Conservation (phyloP, 2,113 vertebrate genomes). For the Condylura cristata region DNA sequence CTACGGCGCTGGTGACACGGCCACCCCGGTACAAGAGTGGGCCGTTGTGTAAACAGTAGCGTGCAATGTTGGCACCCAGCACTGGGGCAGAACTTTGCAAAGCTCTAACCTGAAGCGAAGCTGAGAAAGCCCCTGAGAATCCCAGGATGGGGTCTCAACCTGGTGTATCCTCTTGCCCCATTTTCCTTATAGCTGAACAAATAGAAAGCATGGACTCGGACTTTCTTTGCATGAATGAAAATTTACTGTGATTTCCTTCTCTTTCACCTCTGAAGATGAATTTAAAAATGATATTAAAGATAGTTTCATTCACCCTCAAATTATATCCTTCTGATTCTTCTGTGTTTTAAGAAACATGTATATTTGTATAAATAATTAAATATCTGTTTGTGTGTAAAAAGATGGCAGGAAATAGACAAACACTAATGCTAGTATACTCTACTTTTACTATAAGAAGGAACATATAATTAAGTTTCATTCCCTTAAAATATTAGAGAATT, state of each 20-base stretch:
- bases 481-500: constrained; percentile 57
- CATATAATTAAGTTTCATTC: constrained; percentile 60
- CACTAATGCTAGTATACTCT: constrained; percentile 26
- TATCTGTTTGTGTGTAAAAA: background rate
- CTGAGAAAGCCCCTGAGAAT: background rate
- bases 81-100: background rate
- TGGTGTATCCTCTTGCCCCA: background rate
- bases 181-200: background rate
- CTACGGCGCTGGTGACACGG: rapidly evolving
- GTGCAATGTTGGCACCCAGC: rapidly evolving
- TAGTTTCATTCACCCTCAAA: background rate
- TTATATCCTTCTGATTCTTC: background rate
- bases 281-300: background rate
- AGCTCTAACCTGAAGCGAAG: background rate
- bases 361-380: background rate
- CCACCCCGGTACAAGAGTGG: too few species aligned
- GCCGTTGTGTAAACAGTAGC: rapidly evolving
- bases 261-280: constrained; percentile 27
- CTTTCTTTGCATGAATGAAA: constrained; percentile 35
- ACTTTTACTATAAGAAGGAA: constrained; percentile 23
- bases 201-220: background rate
- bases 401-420: constrained; percentile 29
- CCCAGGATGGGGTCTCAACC: background rate
- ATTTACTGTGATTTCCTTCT: constrained; percentile 20
- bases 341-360: background rate